Evolutionary conservation across 1,140 invertebrate species (phyloP).

Genomic region (Lineus longissimus): DNA sequence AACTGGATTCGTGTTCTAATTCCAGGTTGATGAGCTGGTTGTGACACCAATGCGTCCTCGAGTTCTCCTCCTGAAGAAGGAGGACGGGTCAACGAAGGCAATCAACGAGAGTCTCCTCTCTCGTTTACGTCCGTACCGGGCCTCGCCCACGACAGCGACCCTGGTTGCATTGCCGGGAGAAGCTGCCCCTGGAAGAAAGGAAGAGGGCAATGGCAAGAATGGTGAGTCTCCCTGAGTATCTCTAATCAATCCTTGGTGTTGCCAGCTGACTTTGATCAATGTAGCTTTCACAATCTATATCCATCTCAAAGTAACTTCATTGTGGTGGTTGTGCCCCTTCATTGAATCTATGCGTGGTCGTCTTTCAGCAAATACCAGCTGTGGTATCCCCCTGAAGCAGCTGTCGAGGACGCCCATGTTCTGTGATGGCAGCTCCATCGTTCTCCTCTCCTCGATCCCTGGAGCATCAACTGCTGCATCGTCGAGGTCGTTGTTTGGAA

Average conservation of each 20-base stretch:
- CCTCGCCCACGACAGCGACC: slow-evolving; percentile 35
- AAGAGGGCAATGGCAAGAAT: slow-evolving; percentile 20
- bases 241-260: too few relatives aligned
- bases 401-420: slow-evolving; percentile 44
- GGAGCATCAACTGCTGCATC: slow-evolving; percentile 26
- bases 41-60: background rate
- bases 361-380: slow-evolving; percentile 36
- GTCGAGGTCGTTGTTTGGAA: slow-evolving; percentile 46
- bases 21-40: background rate
- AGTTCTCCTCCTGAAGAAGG: slow-evolving; percentile 13
- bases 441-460: slow-evolving; percentile 37
- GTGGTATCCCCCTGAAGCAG: slow-evolving; percentile 42
- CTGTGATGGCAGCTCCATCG: slow-evolving; percentile 45
- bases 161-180: slow-evolving; percentile 43
- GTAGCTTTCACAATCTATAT: too few relatives aligned
- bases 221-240: background rate
- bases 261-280: too few relatives aligned
- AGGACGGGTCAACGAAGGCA: slow-evolving; percentile 35
- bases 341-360: too few relatives aligned
- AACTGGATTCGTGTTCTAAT: too few relatives aligned
- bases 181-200: slow-evolving; percentile 29
- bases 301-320: too few relatives aligned
- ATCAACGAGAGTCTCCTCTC: slow-evolving; percentile 45
- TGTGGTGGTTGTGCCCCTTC: too few relatives aligned
- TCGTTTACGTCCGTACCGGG: slow-evolving; percentile 39